phyloP scores from a whole-genome alignment of 2,888 invertebrate species.

The Ennomos fuscantarius region DNA sequence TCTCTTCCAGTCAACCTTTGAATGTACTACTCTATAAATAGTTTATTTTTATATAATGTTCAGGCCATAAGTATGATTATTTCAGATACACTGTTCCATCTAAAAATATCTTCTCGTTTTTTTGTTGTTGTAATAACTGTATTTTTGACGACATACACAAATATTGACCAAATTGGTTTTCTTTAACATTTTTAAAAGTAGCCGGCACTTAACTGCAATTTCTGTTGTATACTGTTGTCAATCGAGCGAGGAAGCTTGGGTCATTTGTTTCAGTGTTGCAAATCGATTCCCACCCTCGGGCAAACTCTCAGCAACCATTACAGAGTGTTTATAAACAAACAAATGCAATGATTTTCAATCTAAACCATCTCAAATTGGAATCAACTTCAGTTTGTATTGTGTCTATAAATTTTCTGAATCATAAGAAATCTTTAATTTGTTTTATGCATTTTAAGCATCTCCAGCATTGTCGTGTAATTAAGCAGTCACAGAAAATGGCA shows the following conservation, averaged over 20 bases:
- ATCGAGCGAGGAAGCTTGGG: conserved; percentile 61
- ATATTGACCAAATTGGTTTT: too few species aligned
- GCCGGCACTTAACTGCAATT: conserved; percentile 43
- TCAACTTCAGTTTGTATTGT: too few species aligned
- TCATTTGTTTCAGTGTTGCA: conserved; percentile 76
- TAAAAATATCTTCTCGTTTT: too few species aligned
- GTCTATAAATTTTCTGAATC: too few species aligned
- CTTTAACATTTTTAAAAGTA: conserved; percentile 7
- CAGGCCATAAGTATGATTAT: background rate
- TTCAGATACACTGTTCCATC: background rate
- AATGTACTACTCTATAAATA: too few species aligned
- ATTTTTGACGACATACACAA: too few species aligned
- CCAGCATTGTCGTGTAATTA: conserved; percentile 29
- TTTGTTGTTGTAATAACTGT: too few species aligned
- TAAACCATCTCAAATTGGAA: background rate
- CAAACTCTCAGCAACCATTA: conserved; percentile 64
- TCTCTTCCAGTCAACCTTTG: too few species aligned
- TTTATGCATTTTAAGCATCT: conserved; percentile 18
- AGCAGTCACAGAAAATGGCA: conserved; percentile 32
- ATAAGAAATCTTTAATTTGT: conserved; percentile 6
- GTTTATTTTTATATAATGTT: background rate
- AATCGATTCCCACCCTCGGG: conserved; percentile 57
- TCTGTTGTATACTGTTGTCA: conserved; percentile 52
- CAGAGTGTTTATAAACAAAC: conserved; percentile 73
- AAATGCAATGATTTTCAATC: conserved; percentile 41